Evolutionary conservation across 2,888 invertebrate species (phyloP), one percentile per base, ranked within the genome.

Genomic region (Latrodectus elegans): DNA sequence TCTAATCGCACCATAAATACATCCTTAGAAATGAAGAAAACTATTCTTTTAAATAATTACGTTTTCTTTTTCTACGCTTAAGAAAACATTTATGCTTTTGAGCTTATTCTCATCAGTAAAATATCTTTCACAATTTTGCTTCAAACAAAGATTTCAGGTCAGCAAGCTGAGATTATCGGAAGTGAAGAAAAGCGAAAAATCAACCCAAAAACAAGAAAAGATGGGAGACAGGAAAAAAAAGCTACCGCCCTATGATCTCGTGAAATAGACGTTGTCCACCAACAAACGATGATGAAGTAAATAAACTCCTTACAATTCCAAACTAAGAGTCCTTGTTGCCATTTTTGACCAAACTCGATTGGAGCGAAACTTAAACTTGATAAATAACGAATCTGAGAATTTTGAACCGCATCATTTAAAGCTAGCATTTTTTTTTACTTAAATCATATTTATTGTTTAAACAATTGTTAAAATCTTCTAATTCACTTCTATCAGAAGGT

Each of bases 281-380:
- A 64, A 26, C 71, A 79, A 79, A 79, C 65, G 81, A 73, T 81
- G 81, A 81, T 81, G 81, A 71, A 67, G 81, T 81, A 73, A 81
- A 81, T 81, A 81, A 65, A 73, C 53, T 26, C 8, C 38, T 22
- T 60, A 11, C 14, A 11, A 26, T 22, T 52, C n/a, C 17, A n/a
- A 72, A 49, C 22, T 15, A 6, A 9, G 10, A 4, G 15, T 3
- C 4, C 0, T 12, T 14, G 26, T 12, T 2, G 22, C 79, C 79
- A 80, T 80, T 71, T 12, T 55, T 80, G 79, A 15, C 14, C 79
- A 72, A 38, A 6, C 4, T 38, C 6, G 6, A 6, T 38, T 38
- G 38, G 38, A 22, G 22, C 22, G n/a, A 22, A 22, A 22, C 22
- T 6, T 38, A 4, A 38, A 6, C 38, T 38, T 6, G 4, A 6